phyloP scores from a whole-genome alignment of 64 coral and sea anemone genomes.

The Trachythela sp. region DNA sequence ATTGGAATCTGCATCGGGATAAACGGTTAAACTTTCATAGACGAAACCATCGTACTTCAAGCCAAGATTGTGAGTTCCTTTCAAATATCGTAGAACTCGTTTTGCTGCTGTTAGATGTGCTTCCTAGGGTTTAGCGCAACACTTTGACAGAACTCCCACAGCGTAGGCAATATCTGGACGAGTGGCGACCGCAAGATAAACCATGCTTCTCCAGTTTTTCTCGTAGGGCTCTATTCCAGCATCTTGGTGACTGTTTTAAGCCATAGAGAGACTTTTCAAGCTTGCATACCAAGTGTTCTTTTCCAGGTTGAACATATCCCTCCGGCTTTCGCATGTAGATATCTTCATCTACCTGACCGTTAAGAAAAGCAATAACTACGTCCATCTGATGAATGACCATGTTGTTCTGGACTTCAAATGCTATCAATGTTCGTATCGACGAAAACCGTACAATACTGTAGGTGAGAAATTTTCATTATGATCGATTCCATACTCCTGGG shows the following conservation, averaged over 20 bases:
- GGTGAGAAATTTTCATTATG: conserved; percentile 50
- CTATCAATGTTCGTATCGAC: conserved; percentile 27
- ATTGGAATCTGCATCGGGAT: conserved; percentile 47
- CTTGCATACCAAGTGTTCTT: conserved; percentile 10
- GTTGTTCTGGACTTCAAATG: conserved; percentile 27
- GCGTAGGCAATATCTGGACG: conserved; percentile 53
- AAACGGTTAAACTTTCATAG: not conserved
- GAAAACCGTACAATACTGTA: conserved; percentile 43
- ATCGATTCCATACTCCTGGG: conserved; percentile 51
- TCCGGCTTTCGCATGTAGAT: conserved; percentile 60
- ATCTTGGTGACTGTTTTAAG: conserved; percentile 53
- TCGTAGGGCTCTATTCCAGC: conserved; percentile 47
- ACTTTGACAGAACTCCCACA: conserved; percentile 62
- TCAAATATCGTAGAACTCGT: conserved; percentile 48
- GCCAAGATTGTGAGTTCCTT: conserved; percentile 26
- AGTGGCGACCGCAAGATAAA: conserved; percentile 47
- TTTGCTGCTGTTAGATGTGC: conserved; percentile 53
- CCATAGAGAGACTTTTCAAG: not conserved
- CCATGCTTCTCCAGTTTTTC: conserved; percentile 50
- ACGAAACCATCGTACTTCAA: not conserved
- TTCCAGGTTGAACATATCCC: conserved; percentile 33
- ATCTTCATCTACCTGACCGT: conserved; percentile 39
- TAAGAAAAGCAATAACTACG: conserved; percentile 50
- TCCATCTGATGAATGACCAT: conserved; percentile 46
- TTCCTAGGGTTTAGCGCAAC: conserved; percentile 50